These are phyloP conservation scores for Cairina moschata DNA, from an alignment of 2,113 vertebrate genomes.

Conservation along the genomic window DNA sequence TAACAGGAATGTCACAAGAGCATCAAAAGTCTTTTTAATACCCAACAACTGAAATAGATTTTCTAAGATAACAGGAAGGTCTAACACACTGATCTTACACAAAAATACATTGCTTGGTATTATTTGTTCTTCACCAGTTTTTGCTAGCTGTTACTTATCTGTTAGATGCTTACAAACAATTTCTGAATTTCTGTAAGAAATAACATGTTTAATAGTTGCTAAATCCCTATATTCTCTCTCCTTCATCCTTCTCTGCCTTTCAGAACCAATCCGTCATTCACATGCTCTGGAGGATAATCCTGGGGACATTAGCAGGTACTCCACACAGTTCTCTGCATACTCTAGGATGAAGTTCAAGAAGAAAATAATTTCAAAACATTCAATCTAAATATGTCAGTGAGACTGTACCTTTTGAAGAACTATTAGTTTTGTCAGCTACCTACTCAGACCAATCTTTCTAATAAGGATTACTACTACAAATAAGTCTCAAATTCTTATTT, in stretches of 20 bases:
- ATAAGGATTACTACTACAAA: not conserved
- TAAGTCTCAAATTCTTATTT: not conserved
- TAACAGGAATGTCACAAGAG: fast-evolving
- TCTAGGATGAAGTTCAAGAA: not conserved
- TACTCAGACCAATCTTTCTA: not conserved
- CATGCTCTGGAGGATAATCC: not conserved
- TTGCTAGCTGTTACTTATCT: not conserved
- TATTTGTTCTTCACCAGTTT: not conserved
- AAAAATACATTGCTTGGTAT: not conserved
- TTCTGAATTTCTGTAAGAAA: not conserved
- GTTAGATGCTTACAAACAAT: not conserved
- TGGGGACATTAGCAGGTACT: not conserved
- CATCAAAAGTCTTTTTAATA: not conserved
- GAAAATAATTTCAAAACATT: not conserved
- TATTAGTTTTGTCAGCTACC: not conserved
- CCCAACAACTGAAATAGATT: fast-evolving
- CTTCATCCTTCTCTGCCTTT: not conserved
- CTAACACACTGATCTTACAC: not conserved
- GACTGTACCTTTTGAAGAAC: not conserved
- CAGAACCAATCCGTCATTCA: not conserved
- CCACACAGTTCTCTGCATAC: not conserved
- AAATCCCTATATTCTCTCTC: not conserved
- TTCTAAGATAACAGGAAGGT: not conserved
- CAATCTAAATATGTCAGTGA: not conserved
- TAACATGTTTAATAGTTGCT: not conserved